Conservation (phyloP, 2,888 invertebrate genomes). For the Saturnia japonica region DNA sequence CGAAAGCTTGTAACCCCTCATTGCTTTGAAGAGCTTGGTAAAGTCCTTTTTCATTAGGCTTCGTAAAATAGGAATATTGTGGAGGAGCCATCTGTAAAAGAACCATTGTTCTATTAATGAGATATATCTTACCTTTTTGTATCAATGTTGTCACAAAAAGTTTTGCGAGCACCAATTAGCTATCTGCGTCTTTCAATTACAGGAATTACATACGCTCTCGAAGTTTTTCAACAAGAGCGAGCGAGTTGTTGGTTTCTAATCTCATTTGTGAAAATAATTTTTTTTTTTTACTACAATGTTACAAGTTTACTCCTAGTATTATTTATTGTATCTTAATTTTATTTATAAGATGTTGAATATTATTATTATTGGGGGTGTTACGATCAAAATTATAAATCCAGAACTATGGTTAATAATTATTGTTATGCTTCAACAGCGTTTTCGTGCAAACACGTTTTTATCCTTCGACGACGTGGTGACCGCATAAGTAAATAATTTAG, state of each 20-base stretch:
- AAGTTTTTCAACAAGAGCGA: background rate
- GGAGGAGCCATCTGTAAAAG: constrained; percentile 57
- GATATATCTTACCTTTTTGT: background rate
- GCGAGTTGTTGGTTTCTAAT: background rate
- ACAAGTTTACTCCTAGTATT: too few relatives aligned
- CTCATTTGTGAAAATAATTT: background rate
- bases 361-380: too few relatives aligned
- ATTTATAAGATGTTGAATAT: too few relatives aligned
- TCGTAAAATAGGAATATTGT: constrained; percentile 45
- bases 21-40: constrained; percentile 45
- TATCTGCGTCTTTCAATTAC: background rate
- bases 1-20: constrained; percentile 44
- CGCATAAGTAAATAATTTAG: too few relatives aligned
- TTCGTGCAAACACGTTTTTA: too few relatives aligned
- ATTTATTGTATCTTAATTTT: too few relatives aligned
- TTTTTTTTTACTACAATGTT: background rate
- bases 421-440: too few relatives aligned
- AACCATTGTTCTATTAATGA: constrained; percentile 4
- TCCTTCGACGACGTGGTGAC: too few relatives aligned
- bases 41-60: constrained; percentile 39
- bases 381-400: too few relatives aligned
- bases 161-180: background rate
- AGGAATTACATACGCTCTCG: constrained; percentile 11
- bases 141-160: background rate
- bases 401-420: too few relatives aligned